phyloP scores from a whole-genome alignment of 2,888 invertebrate genomes.

The Protophormia terraenovae region DNA sequence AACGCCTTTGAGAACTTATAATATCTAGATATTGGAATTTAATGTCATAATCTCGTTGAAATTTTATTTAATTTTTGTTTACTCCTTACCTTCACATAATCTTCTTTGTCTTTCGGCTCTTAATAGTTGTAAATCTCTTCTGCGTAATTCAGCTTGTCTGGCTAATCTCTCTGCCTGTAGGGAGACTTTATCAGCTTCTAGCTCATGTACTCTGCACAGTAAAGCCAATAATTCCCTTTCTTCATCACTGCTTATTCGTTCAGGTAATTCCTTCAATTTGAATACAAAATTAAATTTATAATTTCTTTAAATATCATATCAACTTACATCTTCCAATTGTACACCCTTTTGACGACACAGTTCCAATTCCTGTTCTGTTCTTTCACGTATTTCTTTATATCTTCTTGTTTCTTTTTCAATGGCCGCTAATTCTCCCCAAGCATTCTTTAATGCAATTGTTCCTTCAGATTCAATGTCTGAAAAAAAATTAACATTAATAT shows the following conservation, averaged over 20 bases:
- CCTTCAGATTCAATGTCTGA: conserved; percentile 80
- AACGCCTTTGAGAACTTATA: conserved; percentile 91
- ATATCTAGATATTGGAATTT: conserved; percentile 84
- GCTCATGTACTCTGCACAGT: conserved; percentile 94
- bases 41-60: background rate
- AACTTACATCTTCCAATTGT: conserved; percentile 90
- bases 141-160: conserved; percentile 91
- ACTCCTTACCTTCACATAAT: conserved; percentile 85
- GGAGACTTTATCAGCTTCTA: conserved; percentile 95
- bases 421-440: conserved; percentile 91
- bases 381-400: conserved; percentile 88
- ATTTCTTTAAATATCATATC: background rate
- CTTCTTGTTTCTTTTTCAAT: conserved; percentile 93
- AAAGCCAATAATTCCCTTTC: conserved; percentile 92
- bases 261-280: conserved; percentile 88
- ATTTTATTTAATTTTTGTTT: background rate
- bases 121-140: conserved; percentile 91
- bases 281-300: background rate
- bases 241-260: conserved; percentile 91
- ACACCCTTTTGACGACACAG: conserved; percentile 89
- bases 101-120: conserved; percentile 92
- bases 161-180: conserved; percentile 93
- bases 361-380: conserved; percentile 91
- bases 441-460: conserved; percentile 85
- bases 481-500: background rate